phyloP scores from a whole-genome alignment of 2,113 vertebrate genomes.

The Arvicanthis niloticus region DNA sequence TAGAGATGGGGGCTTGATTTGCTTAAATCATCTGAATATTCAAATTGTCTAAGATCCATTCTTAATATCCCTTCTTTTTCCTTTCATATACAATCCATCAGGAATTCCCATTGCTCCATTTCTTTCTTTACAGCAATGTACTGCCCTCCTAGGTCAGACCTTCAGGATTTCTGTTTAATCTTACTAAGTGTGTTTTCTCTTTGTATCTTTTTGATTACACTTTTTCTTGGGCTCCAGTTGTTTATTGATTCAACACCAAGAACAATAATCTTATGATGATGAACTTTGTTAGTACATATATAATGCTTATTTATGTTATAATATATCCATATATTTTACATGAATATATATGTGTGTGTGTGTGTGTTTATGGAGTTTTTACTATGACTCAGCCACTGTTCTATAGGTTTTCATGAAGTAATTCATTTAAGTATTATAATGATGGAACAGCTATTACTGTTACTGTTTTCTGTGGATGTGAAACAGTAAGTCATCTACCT shows the following conservation, averaged over 20 bases:
- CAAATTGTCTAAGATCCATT: not conserved
- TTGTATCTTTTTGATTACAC: not conserved
- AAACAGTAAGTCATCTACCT: not conserved
- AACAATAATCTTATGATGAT: not conserved
- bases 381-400: not conserved
- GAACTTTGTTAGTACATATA: not conserved
- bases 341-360: not conserved
- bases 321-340: not conserved
- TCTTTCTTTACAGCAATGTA: not conserved
- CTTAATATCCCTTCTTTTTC: not conserved
- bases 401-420: not conserved
- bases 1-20: not conserved
- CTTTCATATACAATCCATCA: not conserved
- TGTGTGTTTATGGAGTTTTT: not conserved
- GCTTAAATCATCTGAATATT: not conserved
- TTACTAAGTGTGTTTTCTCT: not conserved
- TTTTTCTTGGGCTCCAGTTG: not conserved
- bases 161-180: not conserved
- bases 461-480: not conserved
- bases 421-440: constrained; percentile 45
- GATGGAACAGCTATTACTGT: not conserved
- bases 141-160: not conserved
- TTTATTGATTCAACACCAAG: not conserved
- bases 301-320: not conserved
- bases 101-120: not conserved